Evolutionary conservation across 30 jellyfish, hydroid and myxozoan genomes (phyloP).

Genomic region (Aurelia coerulea): DNA sequence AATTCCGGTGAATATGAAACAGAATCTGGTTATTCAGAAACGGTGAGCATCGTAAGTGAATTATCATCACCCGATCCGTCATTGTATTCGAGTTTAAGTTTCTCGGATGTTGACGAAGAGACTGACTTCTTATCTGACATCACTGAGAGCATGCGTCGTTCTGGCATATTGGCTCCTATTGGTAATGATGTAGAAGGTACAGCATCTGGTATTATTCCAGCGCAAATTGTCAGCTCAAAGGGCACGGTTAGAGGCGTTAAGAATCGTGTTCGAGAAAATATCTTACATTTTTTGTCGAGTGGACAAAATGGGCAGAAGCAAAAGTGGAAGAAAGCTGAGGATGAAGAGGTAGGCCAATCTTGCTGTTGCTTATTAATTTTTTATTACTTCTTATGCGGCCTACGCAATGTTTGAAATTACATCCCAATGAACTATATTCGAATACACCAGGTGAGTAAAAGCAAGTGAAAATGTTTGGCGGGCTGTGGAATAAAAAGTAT

Average conservation of each 20-base stretch:
- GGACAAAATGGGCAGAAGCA: constrained; percentile 8
- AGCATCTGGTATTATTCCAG: background rate
- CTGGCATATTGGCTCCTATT: background rate
- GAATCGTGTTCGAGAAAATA: constrained; percentile 78
- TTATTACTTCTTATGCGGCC: background rate
- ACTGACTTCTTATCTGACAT: constrained; percentile 8
- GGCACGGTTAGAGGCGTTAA: constrained; percentile 94
- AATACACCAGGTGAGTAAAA: no score
- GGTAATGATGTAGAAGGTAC: background rate
- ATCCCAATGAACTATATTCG: no score
- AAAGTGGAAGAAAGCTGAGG: constrained; percentile 12
- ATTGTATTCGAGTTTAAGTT: constrained; percentile 6
- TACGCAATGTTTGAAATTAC: no score
- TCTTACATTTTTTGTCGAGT: constrained; percentile 63
- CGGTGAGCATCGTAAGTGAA: constrained; percentile 43
- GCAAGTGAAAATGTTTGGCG: no score
- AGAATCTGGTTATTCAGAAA: constrained; percentile 78
- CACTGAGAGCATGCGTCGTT: constrained; percentile 34
- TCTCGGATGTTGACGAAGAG: constrained; percentile 34
- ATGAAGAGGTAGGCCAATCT: background rate
- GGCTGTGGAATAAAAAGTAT: no score
- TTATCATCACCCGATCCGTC: constrained; percentile 54
- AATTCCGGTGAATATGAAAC: constrained; percentile 38
- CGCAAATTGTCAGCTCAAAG: constrained; percentile 73
- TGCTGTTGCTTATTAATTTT: background rate